A percentile compares a stretch with the other conserved stretches of the same genome.
Evolutionary conservation across 2,113 vertebrate genomes (phyloP).

Genomic region (Vicugna pacos): DNA sequence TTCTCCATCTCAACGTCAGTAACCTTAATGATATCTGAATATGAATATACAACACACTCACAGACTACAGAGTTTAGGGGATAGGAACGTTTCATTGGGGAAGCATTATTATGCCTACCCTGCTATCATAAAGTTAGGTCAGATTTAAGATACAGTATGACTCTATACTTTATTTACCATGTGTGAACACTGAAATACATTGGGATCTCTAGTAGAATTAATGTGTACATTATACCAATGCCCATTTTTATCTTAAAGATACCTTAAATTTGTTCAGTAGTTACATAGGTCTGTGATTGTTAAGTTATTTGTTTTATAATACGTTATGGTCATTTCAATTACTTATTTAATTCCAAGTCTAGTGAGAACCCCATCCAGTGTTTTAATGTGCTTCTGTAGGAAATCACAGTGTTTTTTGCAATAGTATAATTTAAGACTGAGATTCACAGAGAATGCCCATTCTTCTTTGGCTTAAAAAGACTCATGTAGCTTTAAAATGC

Average conservation of each 20-base stretch:
- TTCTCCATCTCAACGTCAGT: not conserved
- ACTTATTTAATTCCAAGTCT: not conserved
- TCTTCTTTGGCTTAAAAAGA: conserved; percentile 37
- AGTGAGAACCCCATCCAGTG: no score
- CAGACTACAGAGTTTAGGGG: not conserved
- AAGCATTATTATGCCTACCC: not conserved
- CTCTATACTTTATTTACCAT: not conserved
- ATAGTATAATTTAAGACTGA: not conserved
- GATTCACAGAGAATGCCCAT: not conserved
- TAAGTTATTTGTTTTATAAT: not conserved
- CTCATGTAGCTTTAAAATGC: not conserved
- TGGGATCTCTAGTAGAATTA: not conserved
- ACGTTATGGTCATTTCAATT: not conserved
- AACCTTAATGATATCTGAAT: not conserved
- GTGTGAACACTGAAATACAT: not conserved
- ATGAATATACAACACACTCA: not conserved
- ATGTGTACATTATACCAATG: not conserved
- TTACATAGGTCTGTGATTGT: not conserved
- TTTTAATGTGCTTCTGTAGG: not conserved
- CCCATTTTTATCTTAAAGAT: not conserved
- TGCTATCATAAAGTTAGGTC: not conserved
- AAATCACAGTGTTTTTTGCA: not conserved
- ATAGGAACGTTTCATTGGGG: accelerated
- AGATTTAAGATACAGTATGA: not conserved
- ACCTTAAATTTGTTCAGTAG: not conserved